Conservation (phyloP, 2,113 vertebrate genomes). For the Corvus cornix region DNA sequence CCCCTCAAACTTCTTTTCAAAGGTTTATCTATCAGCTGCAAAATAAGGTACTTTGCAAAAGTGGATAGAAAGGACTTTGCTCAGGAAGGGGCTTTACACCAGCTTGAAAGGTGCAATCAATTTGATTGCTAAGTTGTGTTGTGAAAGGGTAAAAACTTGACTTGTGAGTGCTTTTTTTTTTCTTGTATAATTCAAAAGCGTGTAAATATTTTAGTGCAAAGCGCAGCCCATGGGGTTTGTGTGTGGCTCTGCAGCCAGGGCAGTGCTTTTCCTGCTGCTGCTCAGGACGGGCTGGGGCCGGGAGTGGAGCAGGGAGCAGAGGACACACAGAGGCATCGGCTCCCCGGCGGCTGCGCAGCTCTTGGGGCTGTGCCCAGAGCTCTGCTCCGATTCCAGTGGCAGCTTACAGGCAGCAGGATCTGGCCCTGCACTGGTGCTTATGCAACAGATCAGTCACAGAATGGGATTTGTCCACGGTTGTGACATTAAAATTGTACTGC, state of each 20-base stretch:
- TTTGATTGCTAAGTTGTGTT: neutral
- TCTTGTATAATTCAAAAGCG: neutral
- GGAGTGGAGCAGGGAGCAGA: neutral
- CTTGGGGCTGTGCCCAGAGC: neutral
- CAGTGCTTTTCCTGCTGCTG: neutral
- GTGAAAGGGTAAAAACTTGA: neutral
- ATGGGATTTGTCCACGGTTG: neutral
- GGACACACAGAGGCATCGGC: neutral
- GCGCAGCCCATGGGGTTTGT: neutral
- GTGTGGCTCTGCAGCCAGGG: neutral
- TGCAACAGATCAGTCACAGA: neutral
- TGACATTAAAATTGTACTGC: neutral
- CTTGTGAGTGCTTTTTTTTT: neutral
- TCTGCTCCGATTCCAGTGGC: accelerated
- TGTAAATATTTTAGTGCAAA: neutral
- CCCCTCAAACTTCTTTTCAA: slow-evolving; percentile 52
- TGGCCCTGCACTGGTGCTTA: neutral
- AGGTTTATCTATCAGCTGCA: neutral
- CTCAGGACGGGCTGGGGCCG: accelerated
- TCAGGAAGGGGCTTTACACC: neutral
- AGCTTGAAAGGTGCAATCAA: slow-evolving; percentile 17
- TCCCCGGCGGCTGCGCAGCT: accelerated
- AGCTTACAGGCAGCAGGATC: neutral
- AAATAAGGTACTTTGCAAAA: neutral
- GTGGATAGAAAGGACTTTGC: neutral